Conservation (phyloP, 1,140 invertebrate genomes). For the Pemphigus obesinymphae region DNA sequence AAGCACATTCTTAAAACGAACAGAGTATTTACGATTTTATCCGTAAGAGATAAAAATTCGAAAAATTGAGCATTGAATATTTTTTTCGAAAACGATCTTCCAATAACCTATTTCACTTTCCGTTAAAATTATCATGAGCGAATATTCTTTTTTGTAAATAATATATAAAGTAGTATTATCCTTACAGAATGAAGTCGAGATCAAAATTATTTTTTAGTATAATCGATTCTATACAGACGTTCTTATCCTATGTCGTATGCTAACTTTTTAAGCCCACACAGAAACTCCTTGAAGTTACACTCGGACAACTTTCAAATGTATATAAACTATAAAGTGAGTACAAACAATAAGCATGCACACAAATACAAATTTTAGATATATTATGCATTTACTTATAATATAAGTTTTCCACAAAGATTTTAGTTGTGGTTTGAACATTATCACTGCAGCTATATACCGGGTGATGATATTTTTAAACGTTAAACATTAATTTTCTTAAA, state of each 20-base stretch:
- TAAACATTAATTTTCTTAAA: too few species aligned
- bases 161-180: neutral
- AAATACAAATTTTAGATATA: too few species aligned
- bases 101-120: too few species aligned
- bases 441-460: too few species aligned
- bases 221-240: neutral
- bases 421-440: neutral
- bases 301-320: neutral
- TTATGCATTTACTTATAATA: too few species aligned
- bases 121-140: neutral
- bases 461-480: too few species aligned
- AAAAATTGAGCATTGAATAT: too few species aligned
- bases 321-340: neutral
- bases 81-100: too few species aligned
- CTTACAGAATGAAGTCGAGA: neutral
- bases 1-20: too few species aligned
- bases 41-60: too few species aligned
- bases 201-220: neutral
- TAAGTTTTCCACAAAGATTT: neutral
- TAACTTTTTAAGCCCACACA: neutral
- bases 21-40: too few species aligned
- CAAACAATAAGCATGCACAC: too few species aligned
- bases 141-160: neutral
- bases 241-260: neutral
- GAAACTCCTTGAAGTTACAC: neutral